Conservation (phyloP, 2,113 vertebrate genomes). For the Rhodinocichla rosea region DNA sequence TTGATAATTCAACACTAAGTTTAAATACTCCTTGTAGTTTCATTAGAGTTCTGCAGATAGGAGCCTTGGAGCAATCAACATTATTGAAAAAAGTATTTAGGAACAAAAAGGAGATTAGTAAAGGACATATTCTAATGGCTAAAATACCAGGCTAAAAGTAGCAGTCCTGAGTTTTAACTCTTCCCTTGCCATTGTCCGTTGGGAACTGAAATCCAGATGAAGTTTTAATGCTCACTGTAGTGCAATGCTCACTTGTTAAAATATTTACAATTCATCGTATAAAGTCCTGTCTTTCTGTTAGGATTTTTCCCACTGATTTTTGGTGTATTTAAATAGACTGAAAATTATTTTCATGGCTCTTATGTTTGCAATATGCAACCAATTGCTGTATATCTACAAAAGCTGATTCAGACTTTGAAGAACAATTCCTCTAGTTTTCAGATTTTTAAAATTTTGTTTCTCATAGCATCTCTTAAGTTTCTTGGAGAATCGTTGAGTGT, state of each 20-base stretch:
- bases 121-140: not conserved
- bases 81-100: conserved; percentile 31
- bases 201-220: not conserved
- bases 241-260: not conserved
- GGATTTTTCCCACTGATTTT: not conserved
- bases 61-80: conserved; percentile 35
- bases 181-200: not conserved
- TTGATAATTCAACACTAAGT: conserved; percentile 57
- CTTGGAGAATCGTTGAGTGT: not conserved
- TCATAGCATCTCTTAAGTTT: not conserved
- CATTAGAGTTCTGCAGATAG: conserved; percentile 16
- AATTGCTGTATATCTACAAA: not conserved
- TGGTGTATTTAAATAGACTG: not conserved
- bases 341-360: not conserved
- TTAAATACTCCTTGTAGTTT: conserved; percentile 38
- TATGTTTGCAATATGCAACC: not conserved
- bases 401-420: not conserved
- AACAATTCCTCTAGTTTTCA: not conserved
- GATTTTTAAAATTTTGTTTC: not conserved
- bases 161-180: not conserved
- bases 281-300: not conserved
- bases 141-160: not conserved
- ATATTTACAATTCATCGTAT: not conserved
- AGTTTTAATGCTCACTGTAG: not conserved
- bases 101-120: conserved; percentile 9